Percentiles rank a stretch among this genome's conserved stretches.
These are phyloP conservation scores for Gavialis gangeticus DNA, from an alignment of 2,113 vertebrate species.

Conservation along the genomic window DNA sequence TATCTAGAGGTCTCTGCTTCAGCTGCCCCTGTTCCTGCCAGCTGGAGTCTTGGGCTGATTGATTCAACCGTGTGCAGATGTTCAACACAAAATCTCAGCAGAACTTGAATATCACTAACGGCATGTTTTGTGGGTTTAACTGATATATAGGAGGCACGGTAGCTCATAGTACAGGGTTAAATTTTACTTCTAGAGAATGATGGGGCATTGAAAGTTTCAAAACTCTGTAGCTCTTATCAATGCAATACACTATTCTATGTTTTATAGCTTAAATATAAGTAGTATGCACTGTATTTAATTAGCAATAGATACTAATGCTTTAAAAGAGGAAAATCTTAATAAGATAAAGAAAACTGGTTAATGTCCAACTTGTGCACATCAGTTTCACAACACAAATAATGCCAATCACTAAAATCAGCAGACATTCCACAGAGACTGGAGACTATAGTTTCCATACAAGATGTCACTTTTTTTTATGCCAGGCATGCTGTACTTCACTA, in stretches of 20 bases:
- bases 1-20: too few species aligned
- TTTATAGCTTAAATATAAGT: not conserved
- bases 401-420: constrained; percentile 24
- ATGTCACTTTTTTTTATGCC: constrained; percentile 50
- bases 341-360: not conserved
- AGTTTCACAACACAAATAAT: not conserved
- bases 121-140: not conserved
- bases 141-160: not conserved
- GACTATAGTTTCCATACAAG: constrained; percentile 47
- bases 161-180: too few species aligned
- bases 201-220: not conserved
- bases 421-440: not conserved
- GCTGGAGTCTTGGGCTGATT: too few species aligned
- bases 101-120: not conserved
- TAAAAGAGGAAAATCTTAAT: not conserved
- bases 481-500: constrained; percentile 15
- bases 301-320: not conserved
- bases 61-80: not conserved
- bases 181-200: not conserved
- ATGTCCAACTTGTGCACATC: not conserved
- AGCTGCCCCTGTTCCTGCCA: too few species aligned
- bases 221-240: not conserved
- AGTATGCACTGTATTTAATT: not conserved
- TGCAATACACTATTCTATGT: not conserved
- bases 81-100: not conserved